Conservation (phyloP, 2,113 vertebrate genomes). For the Nycticorax nycticorax region DNA sequence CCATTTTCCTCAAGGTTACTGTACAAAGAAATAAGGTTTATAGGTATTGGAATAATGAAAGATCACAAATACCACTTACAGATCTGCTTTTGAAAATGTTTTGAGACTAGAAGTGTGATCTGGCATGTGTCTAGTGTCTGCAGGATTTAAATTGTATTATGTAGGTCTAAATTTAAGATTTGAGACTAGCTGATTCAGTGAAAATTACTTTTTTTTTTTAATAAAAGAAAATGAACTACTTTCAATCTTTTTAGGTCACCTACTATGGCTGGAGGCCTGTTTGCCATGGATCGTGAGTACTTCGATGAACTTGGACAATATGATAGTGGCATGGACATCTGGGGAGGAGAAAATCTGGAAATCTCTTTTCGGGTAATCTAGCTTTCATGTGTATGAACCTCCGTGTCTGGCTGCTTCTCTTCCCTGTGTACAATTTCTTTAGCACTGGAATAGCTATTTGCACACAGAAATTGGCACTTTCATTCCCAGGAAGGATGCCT, state of each 20-base stretch:
- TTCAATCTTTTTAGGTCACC: slow-evolving; percentile 82
- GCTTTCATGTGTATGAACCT: background rate
- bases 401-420: background rate
- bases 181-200: background rate
- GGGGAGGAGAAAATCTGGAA: slow-evolving; percentile 97
- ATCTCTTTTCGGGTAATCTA: slow-evolving; percentile 92
- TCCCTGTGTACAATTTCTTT: background rate
- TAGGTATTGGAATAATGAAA: background rate
- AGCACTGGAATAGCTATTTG: background rate
- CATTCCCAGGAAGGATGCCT: background rate
- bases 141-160: background rate
- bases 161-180: background rate
- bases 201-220: background rate
- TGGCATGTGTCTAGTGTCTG: background rate
- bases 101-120: background rate
- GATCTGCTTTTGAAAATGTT: background rate
- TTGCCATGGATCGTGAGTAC: slow-evolving; percentile 93
- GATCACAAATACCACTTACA: background rate
- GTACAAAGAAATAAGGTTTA: background rate
- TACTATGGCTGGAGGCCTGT: slow-evolving; percentile 97
- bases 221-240: background rate
- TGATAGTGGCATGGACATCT: slow-evolving; percentile 97
- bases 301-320: slow-evolving; percentile 93
- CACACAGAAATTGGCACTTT: background rate
- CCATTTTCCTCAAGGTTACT: background rate